A percentile compares a stretch with the other conserved stretches of the same genome.
Evolutionary conservation across 2,113 vertebrate genomes (phyloP).

Genomic region (Neogale vison): DNA sequence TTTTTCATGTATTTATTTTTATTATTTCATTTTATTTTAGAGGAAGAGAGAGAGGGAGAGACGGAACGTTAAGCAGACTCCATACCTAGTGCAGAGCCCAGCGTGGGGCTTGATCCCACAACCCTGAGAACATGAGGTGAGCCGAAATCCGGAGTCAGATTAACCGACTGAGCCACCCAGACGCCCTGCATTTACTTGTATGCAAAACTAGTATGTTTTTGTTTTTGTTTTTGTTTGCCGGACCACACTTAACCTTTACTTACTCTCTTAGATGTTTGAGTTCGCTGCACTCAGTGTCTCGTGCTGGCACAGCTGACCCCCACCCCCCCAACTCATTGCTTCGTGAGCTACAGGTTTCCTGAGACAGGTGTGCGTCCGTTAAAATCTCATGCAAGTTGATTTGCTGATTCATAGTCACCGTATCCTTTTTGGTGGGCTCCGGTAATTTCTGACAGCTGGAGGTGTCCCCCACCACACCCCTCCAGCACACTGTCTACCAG

Average conservation of each 20-base stretch:
- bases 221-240: background rate
- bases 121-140: background rate
- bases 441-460: background rate
- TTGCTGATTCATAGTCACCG: background rate
- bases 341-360: background rate
- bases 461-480: background rate
- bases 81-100: background rate
- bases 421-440: no score
- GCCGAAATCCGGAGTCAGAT: background rate
- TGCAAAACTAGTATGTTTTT: background rate
- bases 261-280: background rate
- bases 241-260: background rate
- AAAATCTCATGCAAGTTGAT: background rate
- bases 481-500: background rate
- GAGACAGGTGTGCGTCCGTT: background rate
- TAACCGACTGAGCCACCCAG: background rate
- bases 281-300: background rate
- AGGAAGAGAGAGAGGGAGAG: background rate
- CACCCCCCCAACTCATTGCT: no score
- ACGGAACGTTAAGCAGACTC: background rate
- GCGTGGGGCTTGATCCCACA: background rate
- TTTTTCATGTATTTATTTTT: background rate
- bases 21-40: background rate
- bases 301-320: fast-evolving
- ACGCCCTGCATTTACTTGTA: background rate